Conservation (phyloP, 1,140 invertebrate genomes). For the Vanessa atalanta region DNA sequence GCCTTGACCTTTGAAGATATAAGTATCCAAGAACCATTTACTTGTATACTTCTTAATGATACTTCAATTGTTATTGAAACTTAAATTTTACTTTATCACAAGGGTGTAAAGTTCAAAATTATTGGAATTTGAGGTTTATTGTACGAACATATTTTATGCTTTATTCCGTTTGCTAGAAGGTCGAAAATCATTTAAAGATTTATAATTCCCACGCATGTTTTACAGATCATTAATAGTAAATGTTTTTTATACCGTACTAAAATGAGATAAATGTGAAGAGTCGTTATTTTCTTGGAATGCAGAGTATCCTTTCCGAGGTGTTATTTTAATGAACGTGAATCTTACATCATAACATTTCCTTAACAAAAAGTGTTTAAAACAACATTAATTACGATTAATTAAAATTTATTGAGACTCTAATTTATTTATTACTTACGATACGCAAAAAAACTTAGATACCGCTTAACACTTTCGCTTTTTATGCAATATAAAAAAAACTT, state of each 20-base stretch:
- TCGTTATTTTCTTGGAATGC: slow-evolving; percentile 1
- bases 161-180: not conserved
- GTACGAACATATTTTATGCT: not conserved
- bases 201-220: slow-evolving; percentile 6
- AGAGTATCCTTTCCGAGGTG: not conserved
- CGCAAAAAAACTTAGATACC: too few relatives aligned
- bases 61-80: not conserved
- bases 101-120: not conserved
- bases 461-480: too few relatives aligned
- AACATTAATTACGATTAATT: too few relatives aligned
- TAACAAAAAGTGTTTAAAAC: too few relatives aligned
- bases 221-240: not conserved
- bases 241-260: not conserved
- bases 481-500: too few relatives aligned
- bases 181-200: not conserved
- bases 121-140: not conserved
- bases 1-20: slow-evolving; percentile 23
- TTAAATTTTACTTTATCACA: not conserved
- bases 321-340: not conserved
- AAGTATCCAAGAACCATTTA: not conserved
- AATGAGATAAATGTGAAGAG: not conserved
- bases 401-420: too few relatives aligned
- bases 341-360: not conserved
- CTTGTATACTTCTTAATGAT: not conserved
- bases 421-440: too few relatives aligned